These are phyloP conservation scores for Diarsia dahlii DNA, from an alignment of 2,888 invertebrate species.

Conservation along the genomic window DNA sequence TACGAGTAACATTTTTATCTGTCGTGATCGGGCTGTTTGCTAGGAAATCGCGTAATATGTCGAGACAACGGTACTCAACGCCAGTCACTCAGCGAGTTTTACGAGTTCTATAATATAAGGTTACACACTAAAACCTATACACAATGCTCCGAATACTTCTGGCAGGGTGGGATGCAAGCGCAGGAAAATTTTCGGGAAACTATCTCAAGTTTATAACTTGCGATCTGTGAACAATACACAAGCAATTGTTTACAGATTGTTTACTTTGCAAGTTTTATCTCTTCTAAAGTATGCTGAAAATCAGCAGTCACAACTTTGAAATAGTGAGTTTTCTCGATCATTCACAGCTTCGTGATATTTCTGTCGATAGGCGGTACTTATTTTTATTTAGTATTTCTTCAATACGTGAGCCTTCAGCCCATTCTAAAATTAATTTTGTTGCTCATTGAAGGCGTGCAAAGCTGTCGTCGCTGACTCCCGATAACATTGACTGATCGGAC, in stretches of 20 bases:
- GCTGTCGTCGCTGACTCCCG: constrained; percentile 76
- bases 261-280: constrained; percentile 64
- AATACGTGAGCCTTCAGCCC: constrained; percentile 57
- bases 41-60: constrained; percentile 71
- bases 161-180: constrained; percentile 71
- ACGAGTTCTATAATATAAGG: constrained; percentile 76
- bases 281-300: constrained; percentile 25
- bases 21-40: constrained; percentile 65
- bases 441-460: constrained; percentile 77
- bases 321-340: constrained; percentile 19
- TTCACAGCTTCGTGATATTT: constrained; percentile 12
- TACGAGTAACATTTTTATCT: constrained; percentile 62
- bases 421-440: constrained; percentile 82
- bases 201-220: constrained; percentile 77
- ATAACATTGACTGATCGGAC: constrained; percentile 88
- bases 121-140: constrained; percentile 71
- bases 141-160: constrained; percentile 61
- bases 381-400: constrained; percentile 54
- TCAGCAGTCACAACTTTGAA: constrained; percentile 16
- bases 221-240: constrained; percentile 57
- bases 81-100: constrained; percentile 73
- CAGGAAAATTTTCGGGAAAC: constrained; percentile 71
- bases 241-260: constrained; percentile 76
- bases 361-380: not conserved
- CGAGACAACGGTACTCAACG: constrained; percentile 66